These are phyloP conservation scores for Orius insidiosus DNA, from an alignment of 1,140 invertebrate genomes.

Conservation along the genomic window DNA sequence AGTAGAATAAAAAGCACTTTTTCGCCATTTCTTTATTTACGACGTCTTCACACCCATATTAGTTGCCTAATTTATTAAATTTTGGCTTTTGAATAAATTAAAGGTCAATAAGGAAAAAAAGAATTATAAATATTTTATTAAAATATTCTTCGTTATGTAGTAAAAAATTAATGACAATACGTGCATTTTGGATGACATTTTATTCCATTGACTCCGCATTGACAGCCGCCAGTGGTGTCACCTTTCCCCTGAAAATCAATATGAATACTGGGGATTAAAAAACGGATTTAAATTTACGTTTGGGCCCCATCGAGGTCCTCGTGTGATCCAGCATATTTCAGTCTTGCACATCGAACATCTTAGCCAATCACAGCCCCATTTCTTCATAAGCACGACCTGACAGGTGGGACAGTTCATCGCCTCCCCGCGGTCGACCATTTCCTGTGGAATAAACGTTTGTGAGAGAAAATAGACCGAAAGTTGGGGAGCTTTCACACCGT, in stretches of 20 bases:
- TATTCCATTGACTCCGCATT: conserved; percentile 63
- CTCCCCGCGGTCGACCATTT: conserved; percentile 67
- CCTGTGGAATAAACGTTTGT: conserved; percentile 25
- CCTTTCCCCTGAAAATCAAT: conserved; percentile 49
- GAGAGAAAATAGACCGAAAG: background rate
- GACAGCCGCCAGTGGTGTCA: conserved; percentile 67
- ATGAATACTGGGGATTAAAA: conserved; percentile 7
- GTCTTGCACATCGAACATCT: conserved; percentile 84
- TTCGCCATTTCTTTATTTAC: too few relatives aligned
- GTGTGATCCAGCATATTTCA: conserved; percentile 89
- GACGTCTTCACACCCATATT: too few relatives aligned
- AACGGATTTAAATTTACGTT: conserved; percentile 26
- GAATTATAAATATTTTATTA: conserved; percentile 8
- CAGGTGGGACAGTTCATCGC: conserved; percentile 41
- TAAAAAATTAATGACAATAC: conserved; percentile 57
- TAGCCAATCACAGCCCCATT: conserved; percentile 91
- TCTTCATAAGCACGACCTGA: conserved; percentile 67
- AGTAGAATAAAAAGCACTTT: too few relatives aligned
- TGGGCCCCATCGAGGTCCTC: conserved; percentile 74
- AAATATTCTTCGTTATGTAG: conserved; percentile 15
- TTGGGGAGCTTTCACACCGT: background rate
- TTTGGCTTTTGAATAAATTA: too few relatives aligned
- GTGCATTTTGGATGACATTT: conserved; percentile 77
- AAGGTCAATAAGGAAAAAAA: conserved; percentile 23
- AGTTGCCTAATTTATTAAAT: too few relatives aligned